Conservation (phyloP, 2,797 vertebrate genomes). For the Notolabrus celidotus region DNA sequence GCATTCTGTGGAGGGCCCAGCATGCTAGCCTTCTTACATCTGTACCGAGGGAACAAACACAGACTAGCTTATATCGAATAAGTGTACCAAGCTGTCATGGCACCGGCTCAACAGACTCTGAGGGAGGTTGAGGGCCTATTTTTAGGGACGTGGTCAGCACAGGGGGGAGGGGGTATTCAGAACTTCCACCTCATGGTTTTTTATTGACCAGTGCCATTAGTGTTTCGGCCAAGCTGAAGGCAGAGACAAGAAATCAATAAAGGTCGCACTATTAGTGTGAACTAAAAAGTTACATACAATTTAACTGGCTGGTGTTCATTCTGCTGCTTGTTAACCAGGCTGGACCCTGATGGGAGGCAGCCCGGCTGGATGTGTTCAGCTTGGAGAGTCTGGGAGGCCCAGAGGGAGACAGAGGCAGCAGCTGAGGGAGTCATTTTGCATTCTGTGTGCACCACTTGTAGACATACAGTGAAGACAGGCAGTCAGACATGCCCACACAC, state of each 20-base stretch:
- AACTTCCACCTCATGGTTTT: conserved; percentile 82
- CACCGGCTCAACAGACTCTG: conserved; percentile 44
- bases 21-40: conserved; percentile 63
- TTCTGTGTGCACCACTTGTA: conserved; percentile 60
- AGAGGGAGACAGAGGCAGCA: conserved; percentile 60
- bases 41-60: conserved; percentile 55
- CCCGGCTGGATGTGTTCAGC: conserved; percentile 72
- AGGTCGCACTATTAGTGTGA: conserved; percentile 79
- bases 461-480: conserved; percentile 50
- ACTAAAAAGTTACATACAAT: conserved; percentile 86
- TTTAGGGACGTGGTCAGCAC: conserved; percentile 77
- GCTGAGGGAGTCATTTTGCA: conserved; percentile 72
- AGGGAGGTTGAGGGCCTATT: conserved; percentile 73
- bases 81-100: conserved; percentile 61
- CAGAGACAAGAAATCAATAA: conserved; percentile 87
- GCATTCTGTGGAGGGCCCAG: conserved; percentile 66
- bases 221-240: conserved; percentile 81
- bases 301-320: conserved; percentile 78
- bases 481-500: conserved; percentile 22
- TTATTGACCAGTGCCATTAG: conserved; percentile 88
- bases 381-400: conserved; percentile 64
- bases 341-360: conserved; percentile 63
- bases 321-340: conserved; percentile 82
- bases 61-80: conserved; percentile 61
- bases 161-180: conserved; percentile 69